Evolutionary conservation across 2,888 invertebrate species (phyloP).

Genomic region (Yponomeuta evonymella): DNA sequence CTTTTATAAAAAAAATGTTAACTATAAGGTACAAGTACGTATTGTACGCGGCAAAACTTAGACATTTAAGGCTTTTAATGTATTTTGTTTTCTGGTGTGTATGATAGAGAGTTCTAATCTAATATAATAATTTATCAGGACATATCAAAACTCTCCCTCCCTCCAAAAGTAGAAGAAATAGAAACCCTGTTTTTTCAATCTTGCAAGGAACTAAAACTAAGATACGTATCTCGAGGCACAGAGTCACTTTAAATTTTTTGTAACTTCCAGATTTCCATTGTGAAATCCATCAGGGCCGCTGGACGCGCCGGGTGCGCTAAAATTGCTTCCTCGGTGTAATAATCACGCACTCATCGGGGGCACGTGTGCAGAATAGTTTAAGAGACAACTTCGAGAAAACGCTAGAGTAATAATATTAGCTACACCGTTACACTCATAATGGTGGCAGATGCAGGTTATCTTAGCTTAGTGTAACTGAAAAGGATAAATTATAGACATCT

Average conservation of each 20-base stretch:
- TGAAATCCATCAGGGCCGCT: neutral
- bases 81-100: too few species aligned
- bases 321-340: slow-evolving; percentile 34
- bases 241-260: slow-evolving; percentile 1
- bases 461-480: slow-evolving; percentile 14
- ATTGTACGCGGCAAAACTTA: too few species aligned
- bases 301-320: slow-evolving; percentile 12
- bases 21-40: too few species aligned
- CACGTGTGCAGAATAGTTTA: slow-evolving; percentile 36
- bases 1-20: too few species aligned
- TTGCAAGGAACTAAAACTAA: too few species aligned
- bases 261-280: neutral
- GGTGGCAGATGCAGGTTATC: slow-evolving; percentile 26
- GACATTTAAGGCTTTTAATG: too few species aligned
- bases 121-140: too few species aligned
- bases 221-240: too few species aligned
- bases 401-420: slow-evolving; percentile 27
- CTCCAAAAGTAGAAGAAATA: too few species aligned
- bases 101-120: too few species aligned
- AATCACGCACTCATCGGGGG: slow-evolving; percentile 31
- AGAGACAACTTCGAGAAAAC: slow-evolving; percentile 9
- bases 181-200: too few species aligned
- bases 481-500: neutral
- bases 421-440: slow-evolving; percentile 25
- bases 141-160: too few species aligned